phyloP scores from a whole-genome alignment of 2,113 vertebrate genomes.

The Arothron firmamentum region DNA sequence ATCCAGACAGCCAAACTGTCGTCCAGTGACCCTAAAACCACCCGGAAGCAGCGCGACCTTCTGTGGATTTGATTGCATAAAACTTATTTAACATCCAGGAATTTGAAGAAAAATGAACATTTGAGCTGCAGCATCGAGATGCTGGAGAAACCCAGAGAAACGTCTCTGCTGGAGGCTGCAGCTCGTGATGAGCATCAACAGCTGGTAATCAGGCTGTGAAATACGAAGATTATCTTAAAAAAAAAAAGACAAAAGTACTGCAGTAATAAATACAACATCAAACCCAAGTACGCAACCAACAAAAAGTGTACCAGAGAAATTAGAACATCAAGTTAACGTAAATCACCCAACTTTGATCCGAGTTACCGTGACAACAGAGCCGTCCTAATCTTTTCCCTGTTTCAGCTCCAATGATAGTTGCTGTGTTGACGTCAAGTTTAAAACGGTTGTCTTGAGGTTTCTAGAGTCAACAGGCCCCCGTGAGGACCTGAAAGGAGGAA shows the following conservation, averaged over 20 bases:
- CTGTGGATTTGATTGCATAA: neutral
- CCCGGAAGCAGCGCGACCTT: no score
- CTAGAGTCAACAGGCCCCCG: no score
- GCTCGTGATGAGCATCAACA: neutral
- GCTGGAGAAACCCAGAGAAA: neutral
- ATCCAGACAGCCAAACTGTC: no score
- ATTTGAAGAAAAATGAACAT: neutral
- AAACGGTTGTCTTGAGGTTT: slow-evolving; percentile 65
- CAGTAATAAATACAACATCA: slow-evolving; percentile 42
- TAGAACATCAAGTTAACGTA: neutral
- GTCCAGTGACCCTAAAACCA: no score
- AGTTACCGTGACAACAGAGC: neutral
- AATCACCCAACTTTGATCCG: neutral
- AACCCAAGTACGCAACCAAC: slow-evolving; percentile 7
- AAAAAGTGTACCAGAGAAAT: slow-evolving; percentile 12
- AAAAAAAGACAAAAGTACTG: slow-evolving; percentile 16
- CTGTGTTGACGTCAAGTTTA: slow-evolving; percentile 52
- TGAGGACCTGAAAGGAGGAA: no score
- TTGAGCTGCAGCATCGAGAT: neutral
- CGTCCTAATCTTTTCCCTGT: slow-evolving; percentile 4
- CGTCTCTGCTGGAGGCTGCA: neutral
- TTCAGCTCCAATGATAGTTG: slow-evolving; percentile 8
- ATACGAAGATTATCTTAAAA: slow-evolving; percentile 5
- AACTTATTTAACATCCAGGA: neutral
- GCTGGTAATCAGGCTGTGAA: neutral